Conservation (phyloP, 2,888 invertebrate genomes). For the Ptycholaimellus sp. region DNA sequence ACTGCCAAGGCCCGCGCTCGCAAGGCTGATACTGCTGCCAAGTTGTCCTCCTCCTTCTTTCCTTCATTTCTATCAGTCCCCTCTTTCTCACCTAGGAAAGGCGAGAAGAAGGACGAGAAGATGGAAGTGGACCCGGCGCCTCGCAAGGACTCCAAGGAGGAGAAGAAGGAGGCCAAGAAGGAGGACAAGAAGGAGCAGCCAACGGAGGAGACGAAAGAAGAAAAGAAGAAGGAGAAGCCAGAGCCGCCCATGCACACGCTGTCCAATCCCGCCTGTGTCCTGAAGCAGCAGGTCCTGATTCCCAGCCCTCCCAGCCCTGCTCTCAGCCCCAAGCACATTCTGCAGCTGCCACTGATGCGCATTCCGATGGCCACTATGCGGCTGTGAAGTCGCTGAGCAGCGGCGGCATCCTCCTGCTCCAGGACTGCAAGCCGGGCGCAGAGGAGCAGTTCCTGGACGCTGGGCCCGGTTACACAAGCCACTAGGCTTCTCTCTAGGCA, state of each 20-base stretch:
- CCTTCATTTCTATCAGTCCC: background rate
- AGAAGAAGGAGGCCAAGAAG: background rate
- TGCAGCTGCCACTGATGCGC: conserved; percentile 39
- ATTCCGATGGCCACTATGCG: conserved; percentile 52
- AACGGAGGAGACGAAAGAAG: conserved; percentile 3
- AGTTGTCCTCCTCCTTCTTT: conserved; percentile 23
- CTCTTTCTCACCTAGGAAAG: conserved; percentile 10
- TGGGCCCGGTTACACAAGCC: too few species aligned
- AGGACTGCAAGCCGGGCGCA: conserved; percentile 50
- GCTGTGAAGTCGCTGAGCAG: conserved; percentile 53
- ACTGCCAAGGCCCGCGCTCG: conserved; percentile 55
- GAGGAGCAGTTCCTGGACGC: too few species aligned
- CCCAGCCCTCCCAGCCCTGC: background rate
- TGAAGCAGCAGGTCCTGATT: conserved; percentile 50
- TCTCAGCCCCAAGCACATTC: conserved; percentile 8
- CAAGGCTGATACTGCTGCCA: conserved; percentile 52
- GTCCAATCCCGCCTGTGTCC: conserved; percentile 72
- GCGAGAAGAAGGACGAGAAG: conserved; percentile 26
- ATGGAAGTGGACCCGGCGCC: conserved; percentile 31
- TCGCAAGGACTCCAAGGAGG: background rate
- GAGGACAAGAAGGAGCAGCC: conserved; percentile 5
- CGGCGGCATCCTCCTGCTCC: conserved; percentile 84
- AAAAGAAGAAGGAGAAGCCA: conserved; percentile 15
- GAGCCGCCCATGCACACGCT: conserved; percentile 74
- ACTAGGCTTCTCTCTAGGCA: too few species aligned